These are phyloP conservation scores for Neopelma chrysocephalum DNA, from an alignment of 2,797 vertebrate species.

Conservation along the genomic window DNA sequence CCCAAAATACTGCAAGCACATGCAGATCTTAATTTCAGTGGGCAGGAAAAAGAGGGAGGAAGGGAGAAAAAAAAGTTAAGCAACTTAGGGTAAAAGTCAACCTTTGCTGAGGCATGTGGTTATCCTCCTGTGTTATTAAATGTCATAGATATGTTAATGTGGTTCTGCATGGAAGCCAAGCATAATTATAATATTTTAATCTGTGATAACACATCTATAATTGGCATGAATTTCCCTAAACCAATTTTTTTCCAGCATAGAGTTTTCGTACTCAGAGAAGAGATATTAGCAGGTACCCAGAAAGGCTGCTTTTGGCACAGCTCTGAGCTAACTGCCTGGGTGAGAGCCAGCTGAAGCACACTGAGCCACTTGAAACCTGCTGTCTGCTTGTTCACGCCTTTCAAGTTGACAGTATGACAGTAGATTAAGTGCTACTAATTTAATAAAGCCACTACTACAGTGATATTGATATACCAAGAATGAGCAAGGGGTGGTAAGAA, in stretches of 20 bases:
- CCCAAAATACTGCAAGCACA: not conserved
- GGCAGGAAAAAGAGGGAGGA: not conserved
- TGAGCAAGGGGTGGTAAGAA: not conserved
- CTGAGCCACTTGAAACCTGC: slow-evolving; percentile 37
- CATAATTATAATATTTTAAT: slow-evolving; percentile 74
- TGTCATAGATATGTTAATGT: slow-evolving; percentile 63
- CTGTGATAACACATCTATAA: slow-evolving; percentile 71
- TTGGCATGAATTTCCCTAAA: slow-evolving; percentile 67
- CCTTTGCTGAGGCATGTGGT: slow-evolving; percentile 48
- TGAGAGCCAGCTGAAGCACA: slow-evolving; percentile 6
- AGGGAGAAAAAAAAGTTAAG: not conserved
- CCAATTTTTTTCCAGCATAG: slow-evolving; percentile 45
- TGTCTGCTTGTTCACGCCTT: slow-evolving; percentile 28
- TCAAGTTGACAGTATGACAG: slow-evolving; percentile 59
- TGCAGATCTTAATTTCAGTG: not conserved
- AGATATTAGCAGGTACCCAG: slow-evolving; percentile 23
- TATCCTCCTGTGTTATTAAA: slow-evolving; percentile 61
- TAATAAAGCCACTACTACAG: slow-evolving; percentile 67
- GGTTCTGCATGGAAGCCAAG: slow-evolving; percentile 63
- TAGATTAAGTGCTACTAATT: slow-evolving; percentile 75
- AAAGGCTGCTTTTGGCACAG: slow-evolving; percentile 47
- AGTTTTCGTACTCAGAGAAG: slow-evolving; percentile 12
- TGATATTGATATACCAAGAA: slow-evolving; percentile 45
- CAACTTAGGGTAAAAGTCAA: slow-evolving; percentile 18
- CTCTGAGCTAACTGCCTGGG: slow-evolving; percentile 16